These are phyloP conservation scores for Drosophila limbata DNA, from an alignment of 2,888 invertebrate species.

Conservation along the genomic window DNA sequence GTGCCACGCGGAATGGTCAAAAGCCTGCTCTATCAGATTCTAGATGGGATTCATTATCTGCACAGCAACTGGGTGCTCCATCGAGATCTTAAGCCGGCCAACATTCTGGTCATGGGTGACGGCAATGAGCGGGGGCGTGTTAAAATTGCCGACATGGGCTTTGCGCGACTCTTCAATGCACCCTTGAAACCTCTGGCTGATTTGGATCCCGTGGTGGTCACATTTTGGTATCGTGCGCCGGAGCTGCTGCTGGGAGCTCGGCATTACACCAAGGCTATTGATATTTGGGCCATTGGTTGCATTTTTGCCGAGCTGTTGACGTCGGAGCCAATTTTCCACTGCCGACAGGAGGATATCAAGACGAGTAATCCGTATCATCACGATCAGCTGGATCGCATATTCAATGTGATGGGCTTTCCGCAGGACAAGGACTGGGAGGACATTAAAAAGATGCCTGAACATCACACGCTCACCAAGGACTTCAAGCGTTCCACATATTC, in stretches of 20 bases:
- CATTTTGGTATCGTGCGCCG: conserved; percentile 99
- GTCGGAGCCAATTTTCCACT: conserved; percentile 99
- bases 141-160: conserved; percentile 99
- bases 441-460: conserved; percentile 99
- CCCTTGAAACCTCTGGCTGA: conserved; percentile 99
- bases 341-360: conserved; percentile 99
- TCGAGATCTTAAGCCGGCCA: conserved; percentile 99
- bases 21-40: conserved; percentile 97
- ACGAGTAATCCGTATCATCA: conserved; percentile 99
- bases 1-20: conserved; percentile 99
- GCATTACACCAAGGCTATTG: conserved; percentile 99
- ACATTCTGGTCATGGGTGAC: conserved; percentile 99
- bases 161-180: conserved; percentile 98
- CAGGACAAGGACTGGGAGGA: conserved; percentile 99
- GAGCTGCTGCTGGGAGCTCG: conserved; percentile 97
- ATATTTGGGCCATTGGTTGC: conserved; percentile 99
- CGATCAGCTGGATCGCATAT: conserved; percentile 98
- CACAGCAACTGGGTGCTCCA: conserved; percentile 99
- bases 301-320: conserved; percentile 99
- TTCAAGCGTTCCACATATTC: conserved; percentile 96
- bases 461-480: conserved; percentile 97
- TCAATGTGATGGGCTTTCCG: conserved; percentile 99
- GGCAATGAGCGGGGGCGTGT: conserved; percentile 98
- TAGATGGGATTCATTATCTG: conserved; percentile 99
- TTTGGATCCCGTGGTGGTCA: conserved; percentile 99